These are phyloP conservation scores for Anarhynchus alexandrinus DNA, from an alignment of 2,113 vertebrate species.

Conservation along the genomic window DNA sequence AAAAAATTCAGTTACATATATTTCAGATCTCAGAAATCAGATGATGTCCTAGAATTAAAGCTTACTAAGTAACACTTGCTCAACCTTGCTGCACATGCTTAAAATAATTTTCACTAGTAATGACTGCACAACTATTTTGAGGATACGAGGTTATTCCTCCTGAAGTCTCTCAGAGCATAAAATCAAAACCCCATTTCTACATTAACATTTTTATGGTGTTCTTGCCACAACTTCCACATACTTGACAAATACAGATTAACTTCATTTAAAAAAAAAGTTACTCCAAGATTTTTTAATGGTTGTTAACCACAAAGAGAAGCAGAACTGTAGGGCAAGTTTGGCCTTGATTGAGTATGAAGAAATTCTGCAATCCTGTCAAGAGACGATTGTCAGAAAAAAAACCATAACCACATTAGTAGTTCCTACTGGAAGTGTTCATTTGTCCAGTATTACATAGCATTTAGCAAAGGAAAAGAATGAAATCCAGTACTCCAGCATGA, in stretches of 20 bases:
- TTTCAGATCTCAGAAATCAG: neutral
- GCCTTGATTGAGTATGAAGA: neutral
- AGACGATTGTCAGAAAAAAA: neutral
- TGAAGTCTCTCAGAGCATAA: neutral
- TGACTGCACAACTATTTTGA: neutral
- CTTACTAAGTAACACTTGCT: neutral
- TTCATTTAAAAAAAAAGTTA: neutral
- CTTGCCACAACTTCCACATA: neutral
- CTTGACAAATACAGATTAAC: neutral
- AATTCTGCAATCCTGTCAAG: neutral
- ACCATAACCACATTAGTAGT: neutral
- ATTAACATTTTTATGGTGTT: neutral
- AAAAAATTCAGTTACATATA: neutral
- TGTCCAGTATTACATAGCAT: neutral
- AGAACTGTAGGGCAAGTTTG: neutral
- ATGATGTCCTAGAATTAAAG: neutral
- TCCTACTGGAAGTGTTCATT: neutral
- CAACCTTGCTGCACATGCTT: neutral
- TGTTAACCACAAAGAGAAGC: neutral
- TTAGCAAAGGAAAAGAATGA: neutral
- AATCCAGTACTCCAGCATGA: neutral
- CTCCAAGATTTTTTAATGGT: neutral
- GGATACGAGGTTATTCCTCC: neutral
- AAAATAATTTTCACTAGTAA: neutral
- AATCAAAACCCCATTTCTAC: neutral